Base-by-base conservation (phyloP, 1,140 invertebrate species). In the Octopus bimaculoides region DNA sequence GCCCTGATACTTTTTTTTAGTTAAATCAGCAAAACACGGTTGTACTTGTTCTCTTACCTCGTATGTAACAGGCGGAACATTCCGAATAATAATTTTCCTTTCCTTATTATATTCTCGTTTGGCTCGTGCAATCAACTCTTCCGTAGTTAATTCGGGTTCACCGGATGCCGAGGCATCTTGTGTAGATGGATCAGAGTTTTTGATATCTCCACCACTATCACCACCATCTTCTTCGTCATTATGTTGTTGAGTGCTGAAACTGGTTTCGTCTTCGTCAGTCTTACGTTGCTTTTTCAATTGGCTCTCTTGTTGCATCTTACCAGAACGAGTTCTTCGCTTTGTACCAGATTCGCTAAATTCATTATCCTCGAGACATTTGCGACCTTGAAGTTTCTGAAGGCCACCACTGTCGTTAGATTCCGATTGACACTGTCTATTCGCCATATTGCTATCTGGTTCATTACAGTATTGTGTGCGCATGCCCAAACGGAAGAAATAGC, bases 11-110 rank as follows among this genome's bases (percentile, higher is more conserved):
- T 41, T 41, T 0, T 41, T 41, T 41, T 41, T 41, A 41, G 26
- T 41, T 41, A 41, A 41, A 41, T 41, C 26, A 41, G 26, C 26
- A 41, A 41, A 41, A 41, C 3, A 41, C 26, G 56, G 9, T 61
- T 61, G 17, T 5, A 5, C 20, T 71, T 71, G 6, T 12, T 71
- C 26, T 52, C 74, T 75, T 53, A 75, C 74, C 52, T 75, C 74
- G 20, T 75, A 75, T 9, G 74, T 75, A 14, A 75, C 74, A 52
- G 74, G 74, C 14, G 74, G 74, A 52, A 75, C 74, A 75, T 75
- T 75, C 17, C 41, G 20, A 0, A 75, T 75, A 10, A 75, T 75
- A 20, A 75, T 75, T 75, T 75, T 75, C 41, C 74, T 17, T 4
- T 75, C 74, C 41, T 75, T 75, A 53, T 75, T 75, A 52, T 52